Evolutionary conservation across 2,888 invertebrate genomes (phyloP).

Genomic region (Thereva nobilitata): DNA sequence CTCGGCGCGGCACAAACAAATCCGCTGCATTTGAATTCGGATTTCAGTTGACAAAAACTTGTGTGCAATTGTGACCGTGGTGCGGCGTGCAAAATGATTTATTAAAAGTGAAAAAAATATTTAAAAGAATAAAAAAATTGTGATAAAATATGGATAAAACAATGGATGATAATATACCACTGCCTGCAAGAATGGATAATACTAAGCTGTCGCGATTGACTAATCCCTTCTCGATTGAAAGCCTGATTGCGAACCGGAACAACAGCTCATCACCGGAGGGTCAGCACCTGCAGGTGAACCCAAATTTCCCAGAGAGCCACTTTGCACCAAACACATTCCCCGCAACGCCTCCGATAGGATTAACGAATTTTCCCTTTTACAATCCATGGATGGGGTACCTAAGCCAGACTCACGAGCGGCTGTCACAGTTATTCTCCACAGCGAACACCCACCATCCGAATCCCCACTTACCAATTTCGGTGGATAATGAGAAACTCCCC

Average conservation of each 20-base stretch:
- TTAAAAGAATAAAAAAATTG: background rate
- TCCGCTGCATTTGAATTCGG: background rate
- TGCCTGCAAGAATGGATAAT: slow-evolving; percentile 16
- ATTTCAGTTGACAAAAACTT: no score
- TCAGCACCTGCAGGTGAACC: background rate
- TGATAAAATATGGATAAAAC: slow-evolving; percentile 18
- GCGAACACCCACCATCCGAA: slow-evolving; percentile 45
- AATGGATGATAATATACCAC: slow-evolving; percentile 9
- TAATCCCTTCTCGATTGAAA: slow-evolving; percentile 58
- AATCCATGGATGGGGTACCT: slow-evolving; percentile 59
- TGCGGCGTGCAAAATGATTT: no score
- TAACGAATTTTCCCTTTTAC: slow-evolving; percentile 55
- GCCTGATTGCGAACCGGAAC: slow-evolving; percentile 51
- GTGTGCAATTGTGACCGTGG: no score
- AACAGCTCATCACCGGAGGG: slow-evolving; percentile 9
- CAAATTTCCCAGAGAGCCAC: background rate
- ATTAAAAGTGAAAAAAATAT: no score
- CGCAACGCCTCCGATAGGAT: slow-evolving; percentile 1
- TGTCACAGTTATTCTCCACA: slow-evolving; percentile 53
- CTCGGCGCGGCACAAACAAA: background rate
- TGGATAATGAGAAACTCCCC: slow-evolving; percentile 21
- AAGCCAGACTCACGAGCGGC: slow-evolving; percentile 56
- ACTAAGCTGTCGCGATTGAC: slow-evolving; percentile 52
- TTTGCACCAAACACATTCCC: slow-evolving; percentile 28
- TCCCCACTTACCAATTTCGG: slow-evolving; percentile 10